Evolutionary conservation across 2,113 vertebrate genomes (phyloP).

Genomic region (Daphoenositta chrysoptera): DNA sequence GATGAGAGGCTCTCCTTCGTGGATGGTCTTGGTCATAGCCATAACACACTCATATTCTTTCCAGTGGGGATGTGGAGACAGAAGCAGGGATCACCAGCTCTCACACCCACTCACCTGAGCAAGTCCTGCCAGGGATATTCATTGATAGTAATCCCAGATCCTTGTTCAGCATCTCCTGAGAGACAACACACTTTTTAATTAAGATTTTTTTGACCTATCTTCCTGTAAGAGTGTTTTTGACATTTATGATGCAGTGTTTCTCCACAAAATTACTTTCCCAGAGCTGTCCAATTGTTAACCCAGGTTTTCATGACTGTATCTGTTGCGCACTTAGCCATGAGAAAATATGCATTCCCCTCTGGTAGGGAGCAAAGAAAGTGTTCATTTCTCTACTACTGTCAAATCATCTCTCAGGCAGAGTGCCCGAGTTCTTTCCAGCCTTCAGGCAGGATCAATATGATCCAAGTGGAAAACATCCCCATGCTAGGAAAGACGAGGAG

Average conservation of each 20-base stretch:
- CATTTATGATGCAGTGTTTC: neutral
- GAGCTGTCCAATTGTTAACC: neutral
- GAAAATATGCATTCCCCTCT: neutral
- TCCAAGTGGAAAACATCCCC: neutral
- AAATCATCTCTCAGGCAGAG: neutral
- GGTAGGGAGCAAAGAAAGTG: neutral
- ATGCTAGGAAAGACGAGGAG: neutral
- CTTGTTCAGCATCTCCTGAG: neutral
- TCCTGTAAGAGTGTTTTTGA: neutral
- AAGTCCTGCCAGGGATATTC: neutral
- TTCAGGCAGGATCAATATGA: neutral
- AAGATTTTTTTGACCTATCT: neutral
- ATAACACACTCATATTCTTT: neutral
- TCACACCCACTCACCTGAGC: fast-evolving
- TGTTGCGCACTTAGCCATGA: neutral
- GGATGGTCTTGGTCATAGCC: neutral
- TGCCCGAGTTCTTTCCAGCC: fast-evolving
- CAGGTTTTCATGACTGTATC: neutral
- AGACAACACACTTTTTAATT: neutral
- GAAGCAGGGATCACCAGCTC: neutral
- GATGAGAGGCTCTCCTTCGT: fast-evolving
- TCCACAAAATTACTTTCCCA: neutral
- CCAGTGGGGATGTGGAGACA: neutral
- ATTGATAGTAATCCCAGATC: neutral
- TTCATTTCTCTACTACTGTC: neutral